Evolutionary conservation across 1,140 invertebrate species (phyloP).

Genomic region (Lepidostoma basale): DNA sequence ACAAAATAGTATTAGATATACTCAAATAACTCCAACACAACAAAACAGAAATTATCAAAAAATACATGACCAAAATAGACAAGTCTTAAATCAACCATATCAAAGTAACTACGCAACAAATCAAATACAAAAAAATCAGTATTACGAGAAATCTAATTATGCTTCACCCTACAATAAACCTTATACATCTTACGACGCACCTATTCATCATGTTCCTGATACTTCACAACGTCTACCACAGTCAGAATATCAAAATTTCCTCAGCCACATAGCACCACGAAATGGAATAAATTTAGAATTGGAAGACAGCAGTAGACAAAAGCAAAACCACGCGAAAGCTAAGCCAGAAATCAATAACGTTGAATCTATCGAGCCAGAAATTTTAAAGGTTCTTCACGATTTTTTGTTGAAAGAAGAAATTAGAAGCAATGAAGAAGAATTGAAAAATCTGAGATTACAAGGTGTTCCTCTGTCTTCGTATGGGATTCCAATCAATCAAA

Average conservation of each 20-base stretch:
- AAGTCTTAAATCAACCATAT: not conserved
- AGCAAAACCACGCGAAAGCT: not conserved
- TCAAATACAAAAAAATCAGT: not conserved
- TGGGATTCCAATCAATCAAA: constrained; percentile 21
- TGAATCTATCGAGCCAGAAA: not conserved
- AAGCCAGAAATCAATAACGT: not conserved
- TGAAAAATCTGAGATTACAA: not conserved
- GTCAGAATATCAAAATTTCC: constrained; percentile 1
- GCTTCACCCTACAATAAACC: not conserved
- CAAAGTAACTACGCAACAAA: not conserved
- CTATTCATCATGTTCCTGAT: not conserved
- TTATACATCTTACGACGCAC: constrained; percentile 4
- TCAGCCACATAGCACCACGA: not conserved
- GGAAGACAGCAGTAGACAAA: not conserved
- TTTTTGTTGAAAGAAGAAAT: constrained; percentile 21
- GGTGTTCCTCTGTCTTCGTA: constrained; percentile 16
- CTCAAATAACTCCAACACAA: too few species aligned
- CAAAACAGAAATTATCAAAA: too few species aligned
- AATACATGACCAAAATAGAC: not conserved
- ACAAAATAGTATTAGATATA: too few species aligned
- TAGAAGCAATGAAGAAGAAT: constrained; percentile 12
- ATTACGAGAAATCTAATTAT: not conserved
- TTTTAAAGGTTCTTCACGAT: constrained; percentile 5
- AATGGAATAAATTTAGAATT: constrained; percentile 2
- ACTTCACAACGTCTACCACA: not conserved